Evolutionary conservation across 1,140 invertebrate genomes (phyloP).

Genomic region (Tribolium castaneum): DNA sequence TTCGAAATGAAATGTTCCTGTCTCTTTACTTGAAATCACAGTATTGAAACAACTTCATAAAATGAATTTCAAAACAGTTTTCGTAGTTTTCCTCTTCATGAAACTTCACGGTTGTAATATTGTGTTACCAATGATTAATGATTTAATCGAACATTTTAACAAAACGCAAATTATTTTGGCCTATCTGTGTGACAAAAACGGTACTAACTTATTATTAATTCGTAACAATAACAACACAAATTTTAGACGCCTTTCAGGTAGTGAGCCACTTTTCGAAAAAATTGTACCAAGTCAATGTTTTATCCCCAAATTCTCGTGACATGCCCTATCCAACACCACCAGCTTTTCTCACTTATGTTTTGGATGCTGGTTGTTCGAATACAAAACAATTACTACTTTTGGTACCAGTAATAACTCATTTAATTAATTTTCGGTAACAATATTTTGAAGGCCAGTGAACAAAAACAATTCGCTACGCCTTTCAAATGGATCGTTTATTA

Average conservation of each 20-base stretch:
- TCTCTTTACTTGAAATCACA: neutral
- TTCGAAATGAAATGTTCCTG: neutral
- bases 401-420: neutral
- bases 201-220: neutral
- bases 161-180: constrained; percentile 3
- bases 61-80: neutral
- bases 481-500: constrained; percentile 33
- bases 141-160: neutral
- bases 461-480: constrained; percentile 8
- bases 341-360: neutral
- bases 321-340: constrained; percentile 21
- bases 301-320: neutral
- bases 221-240: neutral
- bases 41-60: neutral
- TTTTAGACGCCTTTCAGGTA: neutral
- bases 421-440: neutral
- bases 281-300: constrained; percentile 7
- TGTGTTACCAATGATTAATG: constrained; percentile 1
- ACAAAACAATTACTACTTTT: neutral
- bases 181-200: constrained; percentile 23
- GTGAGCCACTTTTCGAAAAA: constrained; percentile 4
- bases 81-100: neutral
- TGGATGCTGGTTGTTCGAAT: neutral
- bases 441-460: constrained; percentile 36
- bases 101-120: neutral